Conservation (phyloP, 2,888 invertebrate genomes). For the Callinectes sapidus region DNA sequence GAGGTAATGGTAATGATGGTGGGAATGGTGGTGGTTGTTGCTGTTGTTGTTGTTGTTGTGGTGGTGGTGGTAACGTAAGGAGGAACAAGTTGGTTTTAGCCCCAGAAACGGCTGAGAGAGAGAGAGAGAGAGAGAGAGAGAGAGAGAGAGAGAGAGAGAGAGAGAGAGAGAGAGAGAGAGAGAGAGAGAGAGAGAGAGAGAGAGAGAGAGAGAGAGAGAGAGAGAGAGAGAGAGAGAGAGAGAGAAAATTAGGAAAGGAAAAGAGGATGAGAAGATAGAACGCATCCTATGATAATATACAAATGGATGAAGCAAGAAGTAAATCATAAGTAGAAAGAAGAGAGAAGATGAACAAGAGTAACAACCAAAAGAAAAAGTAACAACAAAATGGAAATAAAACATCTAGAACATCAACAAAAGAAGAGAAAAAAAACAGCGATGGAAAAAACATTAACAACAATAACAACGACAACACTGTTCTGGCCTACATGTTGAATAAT, state of each 20-base stretch:
- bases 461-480: too few relatives aligned
- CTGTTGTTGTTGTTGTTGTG: not conserved
- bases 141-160: constrained; percentile 16
- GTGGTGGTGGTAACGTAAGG: not conserved
- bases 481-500: too few relatives aligned
- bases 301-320: too few relatives aligned
- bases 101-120: not conserved
- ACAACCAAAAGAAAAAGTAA: too few relatives aligned
- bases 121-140: constrained; percentile 18
- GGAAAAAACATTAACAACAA: too few relatives aligned
- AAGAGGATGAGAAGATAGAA: too few relatives aligned
- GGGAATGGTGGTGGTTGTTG: not conserved
- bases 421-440: too few relatives aligned
- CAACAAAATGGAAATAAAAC: too few relatives aligned
- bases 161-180: not conserved
- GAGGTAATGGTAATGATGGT: not conserved
- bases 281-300: too few relatives aligned
- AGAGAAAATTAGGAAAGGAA: not conserved
- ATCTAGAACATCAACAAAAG: too few relatives aligned
- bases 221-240: not conserved
- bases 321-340: too few relatives aligned
- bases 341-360: too few relatives aligned
- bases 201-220: not conserved
- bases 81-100: not conserved
- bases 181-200: not conserved